These are phyloP conservation scores for Sinella curviseta DNA, from an alignment of 1,140 invertebrate species.

Conservation along the genomic window DNA sequence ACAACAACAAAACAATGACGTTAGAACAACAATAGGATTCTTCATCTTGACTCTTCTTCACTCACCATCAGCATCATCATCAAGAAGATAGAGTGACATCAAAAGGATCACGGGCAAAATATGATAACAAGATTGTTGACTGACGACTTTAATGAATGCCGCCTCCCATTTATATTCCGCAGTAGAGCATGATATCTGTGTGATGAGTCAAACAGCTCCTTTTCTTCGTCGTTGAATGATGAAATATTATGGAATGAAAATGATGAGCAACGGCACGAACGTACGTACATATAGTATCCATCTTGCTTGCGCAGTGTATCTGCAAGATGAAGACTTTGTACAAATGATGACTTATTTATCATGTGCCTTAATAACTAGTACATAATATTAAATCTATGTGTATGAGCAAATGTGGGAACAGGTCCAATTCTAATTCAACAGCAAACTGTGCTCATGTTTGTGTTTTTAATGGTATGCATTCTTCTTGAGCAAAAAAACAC, in stretches of 20 bases:
- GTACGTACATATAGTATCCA: background rate
- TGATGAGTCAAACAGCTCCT: slow-evolving; percentile 2
- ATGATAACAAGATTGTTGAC: slow-evolving; percentile 49
- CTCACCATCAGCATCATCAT: background rate
- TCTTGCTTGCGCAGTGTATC: background rate
- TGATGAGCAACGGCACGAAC: background rate
- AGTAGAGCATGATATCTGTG: slow-evolving; percentile 5
- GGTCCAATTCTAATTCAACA: background rate
- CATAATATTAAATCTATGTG: background rate
- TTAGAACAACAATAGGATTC: slow-evolving; percentile 19
- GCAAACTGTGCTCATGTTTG: background rate
- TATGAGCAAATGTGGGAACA: background rate
- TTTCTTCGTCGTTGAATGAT: background rate
- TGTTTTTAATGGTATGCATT: slow-evolving; percentile 1
- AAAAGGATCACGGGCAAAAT: slow-evolving; percentile 45
- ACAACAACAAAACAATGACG: background rate
- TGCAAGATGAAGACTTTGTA: background rate
- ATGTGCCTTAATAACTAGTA: background rate
- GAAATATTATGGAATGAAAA: background rate
- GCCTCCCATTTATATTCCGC: slow-evolving; percentile 36
- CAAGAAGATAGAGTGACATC: slow-evolving; percentile 36
- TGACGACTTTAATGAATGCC: slow-evolving; percentile 48
- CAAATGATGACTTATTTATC: slow-evolving; percentile 17
- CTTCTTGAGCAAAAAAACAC: slow-evolving; percentile 3
- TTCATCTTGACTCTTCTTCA: background rate